Percentiles rank a stretch among this genome's conserved stretches.
These are phyloP conservation scores for Paraescarpia echinospica DNA, from an alignment of 1,140 invertebrate species.

Conservation along the genomic window DNA sequence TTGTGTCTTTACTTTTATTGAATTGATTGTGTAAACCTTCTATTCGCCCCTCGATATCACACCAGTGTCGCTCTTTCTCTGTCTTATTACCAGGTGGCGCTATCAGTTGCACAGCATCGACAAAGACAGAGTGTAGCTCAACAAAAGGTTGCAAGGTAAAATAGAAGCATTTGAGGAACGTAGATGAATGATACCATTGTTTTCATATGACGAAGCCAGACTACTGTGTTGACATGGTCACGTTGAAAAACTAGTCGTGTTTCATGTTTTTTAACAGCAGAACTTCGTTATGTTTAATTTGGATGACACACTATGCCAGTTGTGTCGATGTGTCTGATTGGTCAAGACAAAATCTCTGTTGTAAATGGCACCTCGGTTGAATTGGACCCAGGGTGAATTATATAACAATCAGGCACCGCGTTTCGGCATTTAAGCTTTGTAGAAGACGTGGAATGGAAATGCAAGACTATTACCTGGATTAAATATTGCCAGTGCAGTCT, in stretches of 20 bases:
- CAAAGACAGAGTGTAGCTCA: neutral
- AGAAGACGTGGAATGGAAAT: neutral
- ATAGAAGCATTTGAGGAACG: neutral
- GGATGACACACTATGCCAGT: neutral
- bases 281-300: neutral
- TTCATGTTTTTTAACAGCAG: neutral
- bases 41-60: neutral
- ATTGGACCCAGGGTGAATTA: neutral
- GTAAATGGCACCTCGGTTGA: neutral
- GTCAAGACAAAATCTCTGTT: neutral
- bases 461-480: neutral
- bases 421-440: neutral
- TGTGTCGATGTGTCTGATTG: neutral
- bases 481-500: neutral
- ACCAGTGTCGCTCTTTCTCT: neutral
- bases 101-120: neutral
- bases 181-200: constrained; percentile 6
- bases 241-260: neutral
- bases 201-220: neutral
- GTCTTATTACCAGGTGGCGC: neutral
- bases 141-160: neutral
- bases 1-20: neutral
- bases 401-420: neutral
- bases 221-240: neutral
- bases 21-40: neutral